Conservation (phyloP, 2,113 vertebrate genomes). For the Campylorhamphus procurvoides region DNA sequence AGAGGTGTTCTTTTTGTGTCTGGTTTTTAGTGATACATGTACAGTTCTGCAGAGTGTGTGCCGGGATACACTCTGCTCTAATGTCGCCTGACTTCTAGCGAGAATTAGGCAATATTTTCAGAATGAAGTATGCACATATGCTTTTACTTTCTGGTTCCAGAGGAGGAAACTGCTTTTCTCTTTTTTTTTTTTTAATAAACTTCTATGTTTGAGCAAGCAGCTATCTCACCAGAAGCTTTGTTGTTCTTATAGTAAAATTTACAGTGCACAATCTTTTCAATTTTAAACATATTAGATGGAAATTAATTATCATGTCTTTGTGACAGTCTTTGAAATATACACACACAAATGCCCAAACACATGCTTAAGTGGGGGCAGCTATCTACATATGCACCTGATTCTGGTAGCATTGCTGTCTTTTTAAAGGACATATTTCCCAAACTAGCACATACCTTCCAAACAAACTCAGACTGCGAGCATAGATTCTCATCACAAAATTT, state of each 20-base stretch:
- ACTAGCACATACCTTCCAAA: neutral
- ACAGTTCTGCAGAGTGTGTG: neutral
- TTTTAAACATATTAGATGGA: slow-evolving; percentile 7
- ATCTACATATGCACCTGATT: slow-evolving; percentile 15
- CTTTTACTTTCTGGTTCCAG: neutral
- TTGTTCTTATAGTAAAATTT: neutral
- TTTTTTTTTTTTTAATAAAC: neutral
- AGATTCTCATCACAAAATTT: neutral
- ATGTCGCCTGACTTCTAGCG: neutral
- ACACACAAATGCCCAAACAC: neutral
- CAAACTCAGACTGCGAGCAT: neutral
- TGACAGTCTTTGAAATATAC: neutral
- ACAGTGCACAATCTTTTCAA: neutral
- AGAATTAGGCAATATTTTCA: neutral
- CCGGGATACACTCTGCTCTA: neutral
- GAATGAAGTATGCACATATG: neutral
- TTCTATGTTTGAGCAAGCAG: neutral
- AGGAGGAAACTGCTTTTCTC: neutral
- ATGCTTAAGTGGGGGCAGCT: neutral
- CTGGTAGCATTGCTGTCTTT: neutral
- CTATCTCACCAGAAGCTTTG: neutral
- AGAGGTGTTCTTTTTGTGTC: neutral
- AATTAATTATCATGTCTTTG: neutral
- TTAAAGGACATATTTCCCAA: neutral
- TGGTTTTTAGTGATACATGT: neutral